Evolutionary conservation across 2,888 invertebrate species (phyloP).

Genomic region (Keiferia lycopersicella): DNA sequence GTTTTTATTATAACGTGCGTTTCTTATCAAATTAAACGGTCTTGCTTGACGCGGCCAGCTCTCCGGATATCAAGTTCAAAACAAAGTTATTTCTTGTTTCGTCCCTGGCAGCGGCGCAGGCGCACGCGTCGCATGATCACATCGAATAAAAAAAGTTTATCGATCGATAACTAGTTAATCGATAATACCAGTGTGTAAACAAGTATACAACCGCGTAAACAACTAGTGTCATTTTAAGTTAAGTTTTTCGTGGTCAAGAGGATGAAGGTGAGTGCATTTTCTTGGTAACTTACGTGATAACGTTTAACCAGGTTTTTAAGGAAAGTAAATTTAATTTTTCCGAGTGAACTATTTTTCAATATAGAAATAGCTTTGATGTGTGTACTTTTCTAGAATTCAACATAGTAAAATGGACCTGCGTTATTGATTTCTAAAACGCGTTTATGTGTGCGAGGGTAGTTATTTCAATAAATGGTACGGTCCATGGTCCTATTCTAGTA

Average conservation of each 20-base stretch:
- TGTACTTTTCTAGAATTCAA: neutral
- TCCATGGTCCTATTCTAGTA: neutral
- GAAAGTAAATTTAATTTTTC: neutral
- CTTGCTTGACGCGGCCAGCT: no score
- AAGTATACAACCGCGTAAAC: conserved; percentile 2
- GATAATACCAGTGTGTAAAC: conserved; percentile 22
- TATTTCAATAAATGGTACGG: neutral
- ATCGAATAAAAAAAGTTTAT: neutral
- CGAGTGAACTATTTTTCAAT: neutral
- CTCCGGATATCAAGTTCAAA: conserved; percentile 23
- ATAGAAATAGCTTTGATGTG: neutral
- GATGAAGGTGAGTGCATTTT: conserved; percentile 14
- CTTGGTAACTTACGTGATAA: neutral
- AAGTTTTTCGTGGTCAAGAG: conserved; percentile 3
- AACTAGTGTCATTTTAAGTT: neutral
- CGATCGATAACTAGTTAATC: neutral
- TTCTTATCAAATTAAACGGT: no score
- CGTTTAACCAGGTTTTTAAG: neutral
- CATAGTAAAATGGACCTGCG: neutral
- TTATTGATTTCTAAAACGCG: neutral
- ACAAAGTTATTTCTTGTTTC: conserved; percentile 22
- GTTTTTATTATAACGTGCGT: no score
- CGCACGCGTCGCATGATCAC: conserved; percentile 14
- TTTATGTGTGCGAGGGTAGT: neutral
- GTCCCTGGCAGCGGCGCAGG: conserved; percentile 1